Percentiles rank a stretch among this genome's conserved stretches.
These are phyloP conservation scores for Oscheius myriophilus DNA, from an alignment of 2,888 invertebrate genomes.

Conservation along the genomic window DNA sequence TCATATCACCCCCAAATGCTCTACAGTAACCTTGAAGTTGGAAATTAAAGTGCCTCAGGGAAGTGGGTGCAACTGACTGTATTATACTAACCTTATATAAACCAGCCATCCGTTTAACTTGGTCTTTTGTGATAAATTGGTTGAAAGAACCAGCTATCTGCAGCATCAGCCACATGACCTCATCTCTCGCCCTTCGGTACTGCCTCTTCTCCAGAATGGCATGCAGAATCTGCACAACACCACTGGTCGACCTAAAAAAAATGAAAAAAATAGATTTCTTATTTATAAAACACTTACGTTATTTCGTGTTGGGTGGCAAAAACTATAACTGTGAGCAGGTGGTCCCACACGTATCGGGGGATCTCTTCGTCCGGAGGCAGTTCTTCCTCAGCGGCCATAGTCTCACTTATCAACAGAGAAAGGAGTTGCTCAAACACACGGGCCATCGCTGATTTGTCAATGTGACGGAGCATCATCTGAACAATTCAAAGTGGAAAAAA, in stretches of 20 bases:
- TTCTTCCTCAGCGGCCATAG: slow-evolving; percentile 46
- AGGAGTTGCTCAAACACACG: slow-evolving; percentile 34
- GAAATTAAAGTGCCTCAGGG: neutral
- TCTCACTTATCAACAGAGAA: slow-evolving; percentile 42
- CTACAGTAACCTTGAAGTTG: too few relatives aligned
- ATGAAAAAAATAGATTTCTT: too few relatives aligned
- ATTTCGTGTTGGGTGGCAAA: slow-evolving; percentile 29
- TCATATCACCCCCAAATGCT: too few relatives aligned
- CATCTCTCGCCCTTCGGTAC: slow-evolving; percentile 86
- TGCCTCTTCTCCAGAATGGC: slow-evolving; percentile 31
- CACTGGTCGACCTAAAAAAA: slow-evolving; percentile 33
- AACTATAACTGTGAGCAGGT: slow-evolving; percentile 40
- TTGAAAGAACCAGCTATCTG: slow-evolving; percentile 97
- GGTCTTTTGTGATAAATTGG: slow-evolving; percentile 74
- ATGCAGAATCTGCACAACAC: slow-evolving; percentile 31
- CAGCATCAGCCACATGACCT: slow-evolving; percentile 97
- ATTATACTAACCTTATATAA: slow-evolving; percentile 32
- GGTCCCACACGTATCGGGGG: slow-evolving; percentile 53
- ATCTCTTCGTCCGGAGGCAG: slow-evolving; percentile 41
- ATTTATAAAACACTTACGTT: too few relatives aligned
- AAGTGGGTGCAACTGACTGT: too few relatives aligned
- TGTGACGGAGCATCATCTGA: slow-evolving; percentile 5
- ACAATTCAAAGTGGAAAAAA: neutral
- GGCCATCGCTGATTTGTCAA: neutral
- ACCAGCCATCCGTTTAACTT: slow-evolving; percentile 34